Conservation (phyloP, 2,888 invertebrate species). For the Phalangium opilio region DNA sequence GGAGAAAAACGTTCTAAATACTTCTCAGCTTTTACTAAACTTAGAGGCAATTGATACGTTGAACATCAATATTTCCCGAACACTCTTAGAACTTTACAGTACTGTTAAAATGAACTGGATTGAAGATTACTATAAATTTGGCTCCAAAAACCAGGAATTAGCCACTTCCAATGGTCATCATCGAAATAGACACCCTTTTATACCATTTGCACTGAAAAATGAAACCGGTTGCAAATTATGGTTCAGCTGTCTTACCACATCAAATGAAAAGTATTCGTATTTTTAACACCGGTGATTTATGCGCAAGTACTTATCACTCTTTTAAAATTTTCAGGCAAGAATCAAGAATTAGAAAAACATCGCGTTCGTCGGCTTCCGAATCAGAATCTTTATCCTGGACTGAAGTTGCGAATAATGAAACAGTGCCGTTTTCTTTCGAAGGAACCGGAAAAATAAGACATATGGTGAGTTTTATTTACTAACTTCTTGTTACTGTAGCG, state of each 20-base stretch:
- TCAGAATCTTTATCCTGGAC: conserved; percentile 40
- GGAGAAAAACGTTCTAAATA: too few relatives aligned
- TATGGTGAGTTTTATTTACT: too few relatives aligned
- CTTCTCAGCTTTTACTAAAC: too few relatives aligned
- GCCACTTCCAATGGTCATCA: conserved; percentile 36
- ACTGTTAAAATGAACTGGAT: conserved; percentile 75
- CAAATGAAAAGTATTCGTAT: conserved; percentile 29
- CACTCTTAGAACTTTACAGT: conserved; percentile 64
- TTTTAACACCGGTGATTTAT: conserved; percentile 1
- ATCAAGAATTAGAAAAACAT: background rate
- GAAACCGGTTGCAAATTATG: conserved; percentile 70
- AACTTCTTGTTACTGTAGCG: too few relatives aligned
- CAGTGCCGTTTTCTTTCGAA: conserved; percentile 73
- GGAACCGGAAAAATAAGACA: conserved; percentile 41
- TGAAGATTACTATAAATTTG: conserved; percentile 32
- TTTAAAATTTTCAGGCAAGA: conserved; percentile 5
- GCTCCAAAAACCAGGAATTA: background rate
- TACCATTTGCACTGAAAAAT: conserved; percentile 85
- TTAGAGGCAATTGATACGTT: conserved; percentile 47
- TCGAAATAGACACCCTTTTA: conserved; percentile 69
- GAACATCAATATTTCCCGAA: conserved; percentile 74
- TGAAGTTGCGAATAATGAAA: conserved; percentile 53
- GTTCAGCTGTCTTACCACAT: conserved; percentile 61
- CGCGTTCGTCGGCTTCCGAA: background rate
- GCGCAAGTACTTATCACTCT: too few relatives aligned